Percentiles rank a stretch among this genome's conserved stretches.
phyloP scores from a whole-genome alignment of 2,888 invertebrate species.

The Thalpophila matura region DNA sequence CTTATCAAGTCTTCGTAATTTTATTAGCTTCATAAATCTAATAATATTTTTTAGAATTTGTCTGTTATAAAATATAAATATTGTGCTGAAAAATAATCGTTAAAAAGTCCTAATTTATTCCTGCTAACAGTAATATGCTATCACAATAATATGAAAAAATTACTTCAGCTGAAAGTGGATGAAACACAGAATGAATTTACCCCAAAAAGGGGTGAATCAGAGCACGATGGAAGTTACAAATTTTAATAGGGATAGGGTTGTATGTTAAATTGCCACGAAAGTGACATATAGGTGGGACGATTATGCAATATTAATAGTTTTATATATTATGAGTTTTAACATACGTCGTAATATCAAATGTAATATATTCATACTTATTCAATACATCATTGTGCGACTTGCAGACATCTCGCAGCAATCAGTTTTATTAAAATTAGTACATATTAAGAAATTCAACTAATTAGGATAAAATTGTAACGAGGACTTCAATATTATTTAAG shows the following conservation, averaged over 20 bases:
- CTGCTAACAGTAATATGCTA: background rate
- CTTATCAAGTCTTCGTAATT: too few species aligned
- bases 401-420: slow-evolving; percentile 16
- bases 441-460: background rate
- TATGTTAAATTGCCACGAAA: slow-evolving; percentile 72
- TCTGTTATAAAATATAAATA: too few species aligned
- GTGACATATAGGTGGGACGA: slow-evolving; percentile 84
- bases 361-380: slow-evolving; percentile 42
- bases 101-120: too few species aligned
- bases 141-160: background rate
- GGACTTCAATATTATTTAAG: slow-evolving; percentile 12
- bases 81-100: too few species aligned
- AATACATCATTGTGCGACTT: slow-evolving; percentile 6
- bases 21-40: too few species aligned
- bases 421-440: slow-evolving; percentile 6
- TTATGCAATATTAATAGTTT: slow-evolving; percentile 84
- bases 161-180: slow-evolving; percentile 64
- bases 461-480: slow-evolving; percentile 5
- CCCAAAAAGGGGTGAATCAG: slow-evolving; percentile 77
- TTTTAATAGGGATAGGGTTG: slow-evolving; percentile 84
- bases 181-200: slow-evolving; percentile 74
- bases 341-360: slow-evolving; percentile 24
- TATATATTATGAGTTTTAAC: slow-evolving; percentile 60
- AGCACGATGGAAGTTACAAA: slow-evolving; percentile 91
- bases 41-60: too few species aligned